Base-by-base conservation (phyloP, 2,113 vertebrate species). In the Petrocephalus zakoni region DNA sequence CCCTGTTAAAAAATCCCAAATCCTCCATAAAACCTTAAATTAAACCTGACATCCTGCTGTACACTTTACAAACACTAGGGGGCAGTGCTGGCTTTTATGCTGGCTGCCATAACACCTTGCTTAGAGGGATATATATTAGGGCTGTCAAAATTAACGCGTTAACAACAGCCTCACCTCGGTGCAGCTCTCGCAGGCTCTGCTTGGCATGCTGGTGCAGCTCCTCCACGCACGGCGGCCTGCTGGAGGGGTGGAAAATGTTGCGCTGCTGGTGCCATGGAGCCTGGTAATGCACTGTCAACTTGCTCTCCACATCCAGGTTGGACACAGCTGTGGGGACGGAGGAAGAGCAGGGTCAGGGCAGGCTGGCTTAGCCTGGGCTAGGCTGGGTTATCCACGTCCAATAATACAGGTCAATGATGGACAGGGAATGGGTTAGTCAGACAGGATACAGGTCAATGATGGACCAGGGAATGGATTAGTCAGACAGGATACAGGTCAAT, bases 301-400 rank as follows among this genome's bases (percentile, higher is more conserved):
- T 99, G 92, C 98, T 99, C 94, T 99, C 98, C 87, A 95, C 93
- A 87, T 99, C 98, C 96, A 99, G 95, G 92, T 97, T 97, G 42
- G 98, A 99, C 88, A 99, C 96, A 17, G 98, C 98, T 99, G 95
- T 47, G 88, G 91, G 51, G 89, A 88, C 10, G 61, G 61, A 9
- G 11, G 25, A 68, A 68, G 61, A 29, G 61, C 3, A 82, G 34
- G 47, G 25, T 2, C 64, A 88, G 17, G 19, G 72, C 19, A 25
- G 51, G 9, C 52, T n/a, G 4, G 25, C 46, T 85, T 68, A 85
- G 17, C 52, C 78, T 87, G 56, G 21, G 4, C 29, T 64, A 10
- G 86, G 17, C 51, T 3, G 8, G 21, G 17, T 86, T 87, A 87
- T n/a, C 22, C 51, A 47, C 11, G 52, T 56, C 8, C 37, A n/a